phyloP scores from a whole-genome alignment of 2,888 invertebrate species.

The Thalpophila matura region DNA sequence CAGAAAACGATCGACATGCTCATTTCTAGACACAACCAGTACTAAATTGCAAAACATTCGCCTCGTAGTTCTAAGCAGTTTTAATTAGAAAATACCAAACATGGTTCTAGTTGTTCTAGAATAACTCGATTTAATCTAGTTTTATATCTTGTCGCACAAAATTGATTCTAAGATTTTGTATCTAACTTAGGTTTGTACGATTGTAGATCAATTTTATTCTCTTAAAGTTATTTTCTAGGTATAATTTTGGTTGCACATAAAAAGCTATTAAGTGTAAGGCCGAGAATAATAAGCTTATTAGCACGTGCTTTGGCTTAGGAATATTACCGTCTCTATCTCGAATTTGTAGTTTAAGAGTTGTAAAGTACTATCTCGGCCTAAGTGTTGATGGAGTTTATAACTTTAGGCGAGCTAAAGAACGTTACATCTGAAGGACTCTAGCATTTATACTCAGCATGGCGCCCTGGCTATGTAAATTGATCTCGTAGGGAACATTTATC shows the following conservation, averaged over 20 bases:
- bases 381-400: no score
- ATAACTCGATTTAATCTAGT: constrained; percentile 5
- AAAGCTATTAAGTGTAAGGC: not conserved
- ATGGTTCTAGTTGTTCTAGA: constrained; percentile 1
- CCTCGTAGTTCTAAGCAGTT: not conserved
- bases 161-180: not conserved
- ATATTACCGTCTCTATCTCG: no score
- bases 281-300: no score
- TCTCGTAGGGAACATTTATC: no score
- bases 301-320: no score
- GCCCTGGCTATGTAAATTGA: no score
- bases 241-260: not conserved
- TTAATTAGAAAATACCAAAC: constrained; percentile 21
- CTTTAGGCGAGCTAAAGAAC: no score
- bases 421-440: no score
- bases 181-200: not conserved
- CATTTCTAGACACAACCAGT: not conserved
- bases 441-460: no score
- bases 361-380: no score
- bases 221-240: not conserved
- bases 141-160: not conserved
- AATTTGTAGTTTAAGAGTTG: no score
- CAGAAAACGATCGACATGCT: not conserved
- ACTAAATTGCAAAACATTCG: constrained; percentile 1
- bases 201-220: not conserved